phyloP scores from a whole-genome alignment of 2,888 invertebrate genomes.

The Rhagophthalmus giganteus region DNA sequence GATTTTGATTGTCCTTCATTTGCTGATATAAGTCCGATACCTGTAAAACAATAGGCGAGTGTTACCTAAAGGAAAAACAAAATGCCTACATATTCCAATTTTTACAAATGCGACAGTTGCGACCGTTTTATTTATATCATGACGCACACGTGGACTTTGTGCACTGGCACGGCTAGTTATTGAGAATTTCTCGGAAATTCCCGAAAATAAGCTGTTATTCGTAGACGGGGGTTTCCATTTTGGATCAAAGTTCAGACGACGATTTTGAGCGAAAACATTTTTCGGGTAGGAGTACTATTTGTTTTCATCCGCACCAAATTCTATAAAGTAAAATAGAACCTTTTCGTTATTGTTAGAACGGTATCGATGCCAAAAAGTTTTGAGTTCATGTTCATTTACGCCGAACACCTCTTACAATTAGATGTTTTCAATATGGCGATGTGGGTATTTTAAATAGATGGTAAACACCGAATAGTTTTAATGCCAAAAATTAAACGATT shows the following conservation, averaged over 20 bases:
- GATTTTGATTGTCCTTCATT: slow-evolving; percentile 64
- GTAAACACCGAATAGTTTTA: background rate
- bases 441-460: background rate
- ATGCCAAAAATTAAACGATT: background rate
- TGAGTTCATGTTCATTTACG: no score
- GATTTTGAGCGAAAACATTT: no score
- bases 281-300: no score
- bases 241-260: no score
- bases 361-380: no score
- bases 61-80: background rate
- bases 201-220: slow-evolving; percentile 2
- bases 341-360: no score
- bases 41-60: slow-evolving; percentile 58
- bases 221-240: no score
- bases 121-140: background rate
- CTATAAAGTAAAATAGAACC: no score
- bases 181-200: slow-evolving; percentile 3
- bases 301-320: no score
- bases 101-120: background rate
- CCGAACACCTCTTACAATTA: no score
- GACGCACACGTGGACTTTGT: slow-evolving; percentile 7
- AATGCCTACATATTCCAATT: background rate
- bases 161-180: slow-evolving; percentile 9
- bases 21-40: slow-evolving; percentile 72
- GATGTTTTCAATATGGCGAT: background rate